Base-by-base conservation (phyloP, 1,140 invertebrate species). In the Coelopa frigida region DNA sequence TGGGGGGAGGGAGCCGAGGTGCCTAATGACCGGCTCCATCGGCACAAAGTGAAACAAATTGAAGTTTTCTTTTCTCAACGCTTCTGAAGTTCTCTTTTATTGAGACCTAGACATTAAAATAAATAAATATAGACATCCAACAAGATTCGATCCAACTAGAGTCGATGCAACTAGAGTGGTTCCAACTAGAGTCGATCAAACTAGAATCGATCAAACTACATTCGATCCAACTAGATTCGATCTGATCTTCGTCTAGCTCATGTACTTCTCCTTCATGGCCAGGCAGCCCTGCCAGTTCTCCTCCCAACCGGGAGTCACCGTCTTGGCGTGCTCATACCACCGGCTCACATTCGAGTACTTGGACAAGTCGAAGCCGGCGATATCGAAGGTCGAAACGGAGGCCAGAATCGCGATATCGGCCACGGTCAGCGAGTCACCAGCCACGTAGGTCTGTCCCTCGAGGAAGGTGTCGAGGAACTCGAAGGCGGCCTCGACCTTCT, bases 271-370 rank as follows among this genome's bases (percentile, higher is more conserved):
- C 59, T 76, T 77, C 67, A 78, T 76, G 18, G 72, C 73, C 35
- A 70, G 67, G 47, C 72, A 58, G 3, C 75, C 77, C 24, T 72
- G 72, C 59, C 72, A 80, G 59, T 89, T 88, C 31, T 81, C 75
- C 55, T 85, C 82, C 68, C 86, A 89, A 22, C 80, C 84, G 4
- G 83, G 81, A 10, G 81, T 78, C 5, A 78, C 75, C 27, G 68
- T 70, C 68, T 85, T 85, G 31, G 82, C 76, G 44, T 75, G 80
- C 31, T 80, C 76, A 52, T 81, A 75, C 86, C 87, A 90, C 50
- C 73, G 77, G 35, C 56, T 63, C 33, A 89, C 75, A 51, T 88
- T 85, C 12, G 75, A 65, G 61, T 81, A 88, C 54, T 79, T 77
- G 33, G 75, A 71, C 29, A 87, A 62, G 51, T 85, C 77, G 45